Percentiles rank a stretch among this genome's conserved stretches.
phyloP scores from a whole-genome alignment of 2,797 vertebrate genomes.

The Rhincodon typus region DNA sequence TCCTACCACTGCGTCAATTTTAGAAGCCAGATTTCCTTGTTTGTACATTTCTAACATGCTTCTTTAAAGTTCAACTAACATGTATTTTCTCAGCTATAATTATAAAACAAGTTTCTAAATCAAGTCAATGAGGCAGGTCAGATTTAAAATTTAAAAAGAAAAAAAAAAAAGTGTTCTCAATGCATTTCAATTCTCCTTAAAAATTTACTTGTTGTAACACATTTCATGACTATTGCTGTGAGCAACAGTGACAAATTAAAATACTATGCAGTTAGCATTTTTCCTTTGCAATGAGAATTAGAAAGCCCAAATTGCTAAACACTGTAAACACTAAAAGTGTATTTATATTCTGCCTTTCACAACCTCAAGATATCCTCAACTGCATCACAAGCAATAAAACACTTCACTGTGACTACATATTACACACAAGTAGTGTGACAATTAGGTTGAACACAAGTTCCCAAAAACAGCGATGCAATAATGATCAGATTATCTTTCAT shows the following conservation, averaged over 20 bases:
- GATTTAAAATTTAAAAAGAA: neutral
- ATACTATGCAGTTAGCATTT: neutral
- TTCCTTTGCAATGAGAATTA: neutral
- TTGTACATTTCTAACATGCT: too few relatives aligned
- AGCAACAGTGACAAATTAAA: neutral
- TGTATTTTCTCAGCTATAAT: too few relatives aligned
- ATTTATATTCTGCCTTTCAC: neutral
- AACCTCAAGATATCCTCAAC: neutral
- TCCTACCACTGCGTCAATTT: too few relatives aligned
- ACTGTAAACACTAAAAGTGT: neutral
- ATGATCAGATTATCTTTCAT: neutral
- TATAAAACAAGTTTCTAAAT: neutral
- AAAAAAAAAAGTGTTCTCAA: neutral
- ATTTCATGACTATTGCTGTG: neutral
- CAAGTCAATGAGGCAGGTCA: neutral
- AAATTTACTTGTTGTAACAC: neutral
- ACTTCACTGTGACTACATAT: too few relatives aligned
- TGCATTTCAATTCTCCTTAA: neutral
- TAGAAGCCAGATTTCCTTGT: too few relatives aligned
- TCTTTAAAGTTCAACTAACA: too few relatives aligned
- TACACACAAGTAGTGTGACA: neutral
- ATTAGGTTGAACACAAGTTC: neutral
- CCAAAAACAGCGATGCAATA: neutral
- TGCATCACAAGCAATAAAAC: neutral
- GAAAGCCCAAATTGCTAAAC: neutral